phyloP scores from a whole-genome alignment of 2,113 vertebrate species.

The Coptodon rendalli region DNA sequence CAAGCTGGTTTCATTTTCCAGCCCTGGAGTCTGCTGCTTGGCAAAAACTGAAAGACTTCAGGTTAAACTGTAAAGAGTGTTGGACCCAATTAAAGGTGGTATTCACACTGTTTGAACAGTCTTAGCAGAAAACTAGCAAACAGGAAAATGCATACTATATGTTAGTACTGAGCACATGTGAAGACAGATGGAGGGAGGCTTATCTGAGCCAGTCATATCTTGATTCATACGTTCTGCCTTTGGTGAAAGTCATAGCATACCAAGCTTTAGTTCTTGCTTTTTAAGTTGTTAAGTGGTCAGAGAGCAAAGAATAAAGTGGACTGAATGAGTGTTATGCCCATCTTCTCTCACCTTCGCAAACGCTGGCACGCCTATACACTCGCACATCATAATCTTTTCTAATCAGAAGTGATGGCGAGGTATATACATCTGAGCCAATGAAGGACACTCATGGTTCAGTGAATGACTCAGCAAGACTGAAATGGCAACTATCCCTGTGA shows the following conservation, averaged over 20 bases:
- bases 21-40: neutral
- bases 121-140: neutral
- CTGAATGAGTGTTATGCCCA: neutral
- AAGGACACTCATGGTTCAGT: conserved; percentile 37
- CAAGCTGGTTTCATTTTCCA: neutral
- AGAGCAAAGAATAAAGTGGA: neutral
- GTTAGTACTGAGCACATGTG: neutral
- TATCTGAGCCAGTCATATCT: neutral
- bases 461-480: conserved; percentile 46
- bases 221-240: neutral
- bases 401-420: conserved; percentile 20
- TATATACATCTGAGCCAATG: neutral
- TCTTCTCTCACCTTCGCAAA: neutral
- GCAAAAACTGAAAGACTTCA: neutral
- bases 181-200: neutral
- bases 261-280: neutral
- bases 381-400: neutral
- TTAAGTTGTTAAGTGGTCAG: neutral
- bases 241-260: neutral
- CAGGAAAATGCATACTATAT: neutral
- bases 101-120: neutral
- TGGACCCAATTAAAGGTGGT: neutral
- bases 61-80: neutral
- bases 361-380: neutral
- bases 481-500: conserved; percentile 51